Conservation (phyloP, 30 jellyfish, hydroid and myxozoan species). For the Mastigias papua region DNA sequence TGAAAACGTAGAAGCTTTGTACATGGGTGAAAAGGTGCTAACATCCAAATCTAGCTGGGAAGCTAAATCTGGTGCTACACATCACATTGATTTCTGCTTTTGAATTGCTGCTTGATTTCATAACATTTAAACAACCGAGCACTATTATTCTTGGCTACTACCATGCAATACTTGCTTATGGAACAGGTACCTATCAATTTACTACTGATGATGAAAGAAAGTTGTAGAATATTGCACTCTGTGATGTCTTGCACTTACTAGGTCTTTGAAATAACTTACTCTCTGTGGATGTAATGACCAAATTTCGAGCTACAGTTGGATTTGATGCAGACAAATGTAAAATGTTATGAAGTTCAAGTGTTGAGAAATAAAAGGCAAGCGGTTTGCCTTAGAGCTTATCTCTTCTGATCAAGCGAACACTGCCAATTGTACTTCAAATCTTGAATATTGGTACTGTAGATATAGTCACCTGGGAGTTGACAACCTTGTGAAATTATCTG, state of each 20-base stretch:
- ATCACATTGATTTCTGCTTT: conserved; percentile 16
- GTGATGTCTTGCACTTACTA: conserved; percentile 50
- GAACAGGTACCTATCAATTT: conserved; percentile 40
- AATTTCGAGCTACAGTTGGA: conserved; percentile 3
- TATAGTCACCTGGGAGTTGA: conserved; percentile 57
- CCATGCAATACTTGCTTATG: conserved; percentile 24
- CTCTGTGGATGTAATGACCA: conserved; percentile 34
- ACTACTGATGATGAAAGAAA: conserved; percentile 34
- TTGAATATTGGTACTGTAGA: conserved; percentile 45
- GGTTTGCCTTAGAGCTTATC: neutral
- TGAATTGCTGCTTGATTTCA: conserved; percentile 10
- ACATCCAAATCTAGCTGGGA: neutral
- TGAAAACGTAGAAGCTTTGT: conserved; percentile 3
- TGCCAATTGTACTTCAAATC: conserved; percentile 15
- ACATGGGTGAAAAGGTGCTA: neutral
- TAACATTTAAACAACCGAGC: conserved; percentile 28
- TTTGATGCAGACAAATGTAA: conserved; percentile 18
- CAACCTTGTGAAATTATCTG: conserved; percentile 9
- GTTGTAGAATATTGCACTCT: conserved; percentile 16
- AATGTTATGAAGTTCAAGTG: neutral
- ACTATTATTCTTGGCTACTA: conserved; percentile 12
- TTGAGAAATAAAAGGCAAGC: conserved; percentile 35
- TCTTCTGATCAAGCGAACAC: conserved; percentile 29
- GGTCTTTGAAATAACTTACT: conserved; percentile 23
- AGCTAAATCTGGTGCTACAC: conserved; percentile 32